phyloP scores from a whole-genome alignment of 2,797 vertebrate genomes.

The Tenualosa ilisha region DNA sequence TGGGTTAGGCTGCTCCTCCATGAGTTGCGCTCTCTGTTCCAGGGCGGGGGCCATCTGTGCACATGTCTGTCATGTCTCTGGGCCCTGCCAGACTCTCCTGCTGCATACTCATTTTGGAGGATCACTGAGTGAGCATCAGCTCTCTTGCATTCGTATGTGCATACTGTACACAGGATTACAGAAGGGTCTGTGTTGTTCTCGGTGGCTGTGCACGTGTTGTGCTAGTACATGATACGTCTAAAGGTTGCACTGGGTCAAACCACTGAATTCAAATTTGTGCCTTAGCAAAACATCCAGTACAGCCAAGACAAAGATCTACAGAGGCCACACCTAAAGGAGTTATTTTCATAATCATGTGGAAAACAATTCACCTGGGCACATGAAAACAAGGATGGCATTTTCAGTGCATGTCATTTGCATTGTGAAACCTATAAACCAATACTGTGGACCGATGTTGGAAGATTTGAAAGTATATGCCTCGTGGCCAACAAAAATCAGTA shows the following conservation, averaged over 20 bases:
- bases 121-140: background rate
- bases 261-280: background rate
- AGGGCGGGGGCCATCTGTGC: background rate
- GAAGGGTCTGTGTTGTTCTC: background rate
- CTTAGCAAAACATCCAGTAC: background rate
- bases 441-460: background rate
- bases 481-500: background rate
- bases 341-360: background rate
- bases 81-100: background rate
- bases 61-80: slow-evolving; percentile 10
- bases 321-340: background rate
- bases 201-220: background rate
- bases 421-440: background rate
- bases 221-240: background rate
- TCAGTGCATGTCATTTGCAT: background rate
- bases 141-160: background rate
- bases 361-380: background rate
- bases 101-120: background rate
- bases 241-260: background rate
- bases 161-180: no score
- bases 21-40: background rate
- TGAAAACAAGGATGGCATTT: background rate
- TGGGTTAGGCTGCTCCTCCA: background rate
- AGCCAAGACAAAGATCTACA: background rate
- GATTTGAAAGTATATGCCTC: background rate